Evolutionary conservation across 1,140 invertebrate genomes (phyloP), one percentile per base, ranked within the genome.

Genomic region (Dendroctonus valens): DNA sequence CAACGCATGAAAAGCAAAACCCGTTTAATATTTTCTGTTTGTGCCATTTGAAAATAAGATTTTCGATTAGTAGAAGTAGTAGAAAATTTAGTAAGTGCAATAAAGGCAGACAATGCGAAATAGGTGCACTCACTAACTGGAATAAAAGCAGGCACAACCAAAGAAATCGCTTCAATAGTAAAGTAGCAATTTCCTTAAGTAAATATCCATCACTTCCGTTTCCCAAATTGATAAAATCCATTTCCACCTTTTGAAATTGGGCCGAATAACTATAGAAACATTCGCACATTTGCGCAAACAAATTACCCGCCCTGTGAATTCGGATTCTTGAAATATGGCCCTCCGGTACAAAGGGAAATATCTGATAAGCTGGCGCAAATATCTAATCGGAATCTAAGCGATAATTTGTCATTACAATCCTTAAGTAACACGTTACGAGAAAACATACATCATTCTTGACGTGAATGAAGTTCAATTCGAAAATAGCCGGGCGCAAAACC

Each of bases 391-490:
- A 46, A 72, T 72, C 71, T 67, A 60, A 49, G 58, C 53, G 53
- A 70, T 72, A 59, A 72, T 72, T 72, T 70, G 71, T 72, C 71
- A 72, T 72, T 72, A 70, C 58, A 70, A 67, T 69, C 55, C 64
- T 70, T 71, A 69, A 72, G 67, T 72, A 70, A 69, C 67, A 65
- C 65, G 67, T 69, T 59, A 66, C 41, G 49, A 38, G 12, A 39
- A 39, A 52, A 38, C 68, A 72, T 72, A 70, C 65, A 69, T 72
- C 70, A 71, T 52, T 53, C 15, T 58, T 65, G 70, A 72, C 70
- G 59, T 69, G 57, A 72, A 70, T 70, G 52, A 58, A 50, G 55
- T 50, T 69, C 48, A 26, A 38, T 64, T 48, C 15, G 49, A 59
- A 48, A 59, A 59, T 59, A 59, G 41, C 41, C 38, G 58, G 6